A percentile compares a stretch with the other conserved stretches of the same genome.
Conservation (phyloP, 2,113 vertebrate species). For the Rissa tridactyla region DNA sequence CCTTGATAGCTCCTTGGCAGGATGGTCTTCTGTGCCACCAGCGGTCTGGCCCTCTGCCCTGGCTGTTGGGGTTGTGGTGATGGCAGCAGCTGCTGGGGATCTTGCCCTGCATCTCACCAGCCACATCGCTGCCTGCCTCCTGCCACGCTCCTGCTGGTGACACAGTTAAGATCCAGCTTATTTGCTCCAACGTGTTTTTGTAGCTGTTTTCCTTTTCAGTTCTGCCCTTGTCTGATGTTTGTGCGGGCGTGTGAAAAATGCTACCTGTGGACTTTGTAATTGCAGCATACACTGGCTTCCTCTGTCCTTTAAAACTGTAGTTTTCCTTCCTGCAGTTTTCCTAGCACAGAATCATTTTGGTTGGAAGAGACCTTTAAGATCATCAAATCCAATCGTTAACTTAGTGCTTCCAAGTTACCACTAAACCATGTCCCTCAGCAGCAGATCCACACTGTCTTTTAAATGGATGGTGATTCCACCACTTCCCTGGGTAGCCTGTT, state of each 20-base stretch:
- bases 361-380: neutral
- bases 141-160: neutral
- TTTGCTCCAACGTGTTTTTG: neutral
- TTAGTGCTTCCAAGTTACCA: neutral
- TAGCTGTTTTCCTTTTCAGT: neutral
- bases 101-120: accelerated
- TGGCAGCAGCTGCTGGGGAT: neutral
- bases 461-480: neutral
- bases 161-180: accelerated
- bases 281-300: accelerated
- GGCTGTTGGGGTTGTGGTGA: neutral
- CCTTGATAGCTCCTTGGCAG: neutral
- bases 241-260: accelerated
- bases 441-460: neutral
- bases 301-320: neutral
- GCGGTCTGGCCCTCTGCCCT: neutral
- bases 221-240: neutral
- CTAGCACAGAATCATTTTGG: neutral
- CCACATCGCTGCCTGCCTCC: accelerated
- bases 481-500: neutral
- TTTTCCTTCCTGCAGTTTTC: neutral
- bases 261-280: neutral
- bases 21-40: accelerated
- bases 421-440: neutral
- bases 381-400: neutral